Evolutionary conservation across 2,888 invertebrate species (phyloP), one percentile per base, ranked within the genome.

Genomic region (Heliconius ismenius): DNA sequence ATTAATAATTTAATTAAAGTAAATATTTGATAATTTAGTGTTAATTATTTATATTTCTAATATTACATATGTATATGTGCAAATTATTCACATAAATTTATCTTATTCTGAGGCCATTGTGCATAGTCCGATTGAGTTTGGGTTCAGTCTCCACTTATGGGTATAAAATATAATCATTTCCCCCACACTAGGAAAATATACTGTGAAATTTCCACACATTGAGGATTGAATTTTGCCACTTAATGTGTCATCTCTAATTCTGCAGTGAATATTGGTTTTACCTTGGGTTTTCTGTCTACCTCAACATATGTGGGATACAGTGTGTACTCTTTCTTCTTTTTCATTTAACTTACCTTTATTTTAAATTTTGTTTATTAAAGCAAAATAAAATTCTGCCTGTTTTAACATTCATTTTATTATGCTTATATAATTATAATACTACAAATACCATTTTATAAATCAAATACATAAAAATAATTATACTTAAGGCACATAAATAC

Each of bases 1-100:
- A 75, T 68, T 70, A 83, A 84, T 83, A 82, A 78, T 79, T 79
- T 75, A 68, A 79, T 77, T 79, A 74, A 78, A 78, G 69, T 72
- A 67, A 80, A 76, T 76, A 80, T 78, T 83, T 81, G 69, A 78
- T 81, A 79, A 76, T 78, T 72, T 78, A 78, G 24, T 74, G 60
- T 70, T 49, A 60, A 67, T 73, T 73, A 24, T 67, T 72, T 58
- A 15, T 28, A 58, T 28, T 62, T 63, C 13, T 10, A 32, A n/a
- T 43, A 18, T 9, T 13, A 24, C n/a, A 18, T 7, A 21, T 24
- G 4, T 24, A 13, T 60, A n/a, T 60, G 13, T 58, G 54, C 21
- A 3, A n/a, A 3, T 58, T 58, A 43, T 54, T 49, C 21, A 63
- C 32, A 62, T 54, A n/a, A 18, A 21, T 49, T 58, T n/a, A 21